Percentiles rank a stretch among this genome's conserved stretches.
These are phyloP conservation scores for Augiades crinisus DNA, from an alignment of 2,888 invertebrate genomes.

Conservation along the genomic window DNA sequence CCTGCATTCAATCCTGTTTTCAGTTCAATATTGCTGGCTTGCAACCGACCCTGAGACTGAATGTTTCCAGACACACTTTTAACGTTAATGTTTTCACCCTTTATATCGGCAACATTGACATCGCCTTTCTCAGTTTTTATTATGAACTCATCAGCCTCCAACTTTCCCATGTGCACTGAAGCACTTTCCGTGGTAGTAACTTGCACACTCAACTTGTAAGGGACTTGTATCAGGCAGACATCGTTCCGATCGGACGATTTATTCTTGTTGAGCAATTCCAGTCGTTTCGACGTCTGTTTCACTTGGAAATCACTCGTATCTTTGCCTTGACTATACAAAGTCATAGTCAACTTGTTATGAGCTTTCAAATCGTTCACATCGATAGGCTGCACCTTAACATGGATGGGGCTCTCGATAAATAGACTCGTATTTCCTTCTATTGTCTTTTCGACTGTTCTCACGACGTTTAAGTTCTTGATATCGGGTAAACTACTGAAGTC, in stretches of 20 bases:
- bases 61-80: conserved; percentile 64
- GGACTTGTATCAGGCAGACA: conserved; percentile 71
- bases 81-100: conserved; percentile 65
- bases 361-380: conserved; percentile 68
- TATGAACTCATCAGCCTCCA: conserved; percentile 70
- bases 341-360: conserved; percentile 72
- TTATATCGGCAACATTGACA: conserved; percentile 59
- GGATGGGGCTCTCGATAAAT: conserved; percentile 76
- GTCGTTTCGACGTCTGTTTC: conserved; percentile 70
- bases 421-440: conserved; percentile 72
- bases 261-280: conserved; percentile 71
- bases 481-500: conserved; percentile 69
- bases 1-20: conserved; percentile 65
- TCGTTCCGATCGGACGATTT: conserved; percentile 64
- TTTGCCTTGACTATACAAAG: conserved; percentile 69
- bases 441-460: conserved; percentile 73
- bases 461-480: conserved; percentile 66
- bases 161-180: conserved; percentile 61
- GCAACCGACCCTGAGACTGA: conserved; percentile 58
- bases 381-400: conserved; percentile 72
- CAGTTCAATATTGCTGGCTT: conserved; percentile 63
- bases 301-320: conserved; percentile 71
- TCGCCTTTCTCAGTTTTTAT: conserved; percentile 70
- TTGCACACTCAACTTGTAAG: conserved; percentile 71
- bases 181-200: conserved; percentile 68